Percentiles rank a stretch among this genome's conserved stretches.
Evolutionary conservation across 2,888 invertebrate species (phyloP).

Genomic region (Calameuta pallipes): DNA sequence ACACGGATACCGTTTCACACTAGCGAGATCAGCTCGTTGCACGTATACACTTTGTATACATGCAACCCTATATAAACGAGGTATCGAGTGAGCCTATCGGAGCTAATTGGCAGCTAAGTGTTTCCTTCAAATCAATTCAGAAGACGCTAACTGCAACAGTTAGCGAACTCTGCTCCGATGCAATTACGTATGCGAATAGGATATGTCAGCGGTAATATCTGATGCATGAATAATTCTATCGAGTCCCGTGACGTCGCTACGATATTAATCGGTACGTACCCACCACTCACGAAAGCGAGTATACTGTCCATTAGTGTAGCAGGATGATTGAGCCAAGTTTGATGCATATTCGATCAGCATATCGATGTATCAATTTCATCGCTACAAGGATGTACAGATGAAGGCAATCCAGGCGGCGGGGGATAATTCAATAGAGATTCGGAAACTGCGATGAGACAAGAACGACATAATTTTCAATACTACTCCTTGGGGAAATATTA

Average conservation of each 20-base stretch:
- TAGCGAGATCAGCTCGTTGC: neutral
- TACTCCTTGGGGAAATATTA: neutral
- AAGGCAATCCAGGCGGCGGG: neutral
- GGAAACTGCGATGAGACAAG: neutral
- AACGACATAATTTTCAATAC: neutral
- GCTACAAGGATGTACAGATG: neutral
- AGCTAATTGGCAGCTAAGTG: slow-evolving; percentile 3
- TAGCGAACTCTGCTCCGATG: neutral
- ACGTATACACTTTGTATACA: neutral
- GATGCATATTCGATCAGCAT: slow-evolving; percentile 9
- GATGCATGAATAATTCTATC: slow-evolving; percentile 42
- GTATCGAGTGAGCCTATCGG: neutral
- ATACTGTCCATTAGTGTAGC: slow-evolving; percentile 33
- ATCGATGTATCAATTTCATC: neutral
- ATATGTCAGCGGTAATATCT: slow-evolving; percentile 31
- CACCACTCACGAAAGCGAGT: slow-evolving; percentile 19
- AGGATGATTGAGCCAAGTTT: slow-evolving; percentile 19
- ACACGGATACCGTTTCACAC: slow-evolving; percentile 28
- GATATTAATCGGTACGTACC: slow-evolving; percentile 36
- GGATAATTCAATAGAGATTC: too few relatives aligned
- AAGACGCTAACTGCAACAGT: neutral
- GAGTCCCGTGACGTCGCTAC: slow-evolving; percentile 24
- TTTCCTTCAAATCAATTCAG: neutral
- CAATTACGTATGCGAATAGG: neutral
- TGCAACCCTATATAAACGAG: neutral